These are phyloP conservation scores for Octodon degus DNA, from an alignment of 2,113 vertebrate genomes.

Conservation along the genomic window DNA sequence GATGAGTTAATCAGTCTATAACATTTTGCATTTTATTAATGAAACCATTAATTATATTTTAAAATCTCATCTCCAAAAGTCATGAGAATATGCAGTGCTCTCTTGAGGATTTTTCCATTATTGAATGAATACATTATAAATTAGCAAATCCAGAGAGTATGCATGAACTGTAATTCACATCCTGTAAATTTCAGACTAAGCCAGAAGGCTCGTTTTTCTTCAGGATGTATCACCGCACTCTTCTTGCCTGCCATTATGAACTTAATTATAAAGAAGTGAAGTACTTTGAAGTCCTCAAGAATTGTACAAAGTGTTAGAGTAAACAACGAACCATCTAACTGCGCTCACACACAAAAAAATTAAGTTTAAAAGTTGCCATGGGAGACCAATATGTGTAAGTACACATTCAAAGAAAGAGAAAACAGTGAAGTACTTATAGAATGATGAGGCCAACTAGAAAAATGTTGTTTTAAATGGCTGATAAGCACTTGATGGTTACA, in stretches of 20 bases:
- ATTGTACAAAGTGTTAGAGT: not conserved
- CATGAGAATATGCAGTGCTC: slow-evolving; percentile 42
- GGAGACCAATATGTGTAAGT: not conserved
- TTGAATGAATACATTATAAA: slow-evolving; percentile 61
- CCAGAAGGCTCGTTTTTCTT: slow-evolving; percentile 63
- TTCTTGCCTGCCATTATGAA: not conserved
- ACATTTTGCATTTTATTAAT: slow-evolving; percentile 57
- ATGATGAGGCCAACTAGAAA: not conserved
- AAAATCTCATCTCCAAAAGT: slow-evolving; percentile 56
- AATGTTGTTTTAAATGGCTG: not conserved
- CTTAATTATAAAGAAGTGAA: slow-evolving; percentile 54
- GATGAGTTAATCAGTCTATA: slow-evolving; percentile 23
- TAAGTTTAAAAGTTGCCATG: slow-evolving; percentile 49
- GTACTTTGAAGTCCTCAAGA: slow-evolving; percentile 24
- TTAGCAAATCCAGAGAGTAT: slow-evolving; percentile 44
- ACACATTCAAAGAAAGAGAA: not conserved
- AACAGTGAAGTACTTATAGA: slow-evolving; percentile 17
- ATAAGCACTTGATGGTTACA: not conserved
- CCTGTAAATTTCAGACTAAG: slow-evolving; percentile 25
- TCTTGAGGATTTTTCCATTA: slow-evolving; percentile 51
- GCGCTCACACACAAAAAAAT: not conserved
- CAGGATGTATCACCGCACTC: not conserved
- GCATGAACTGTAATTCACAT: slow-evolving; percentile 51
- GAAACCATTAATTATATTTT: slow-evolving; percentile 70
- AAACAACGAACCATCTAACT: not conserved